A percentile compares a stretch with the other conserved stretches of the same genome.
phyloP scores from a whole-genome alignment of 2,797 vertebrate species.

The Ctenopoma kingsleyae region DNA sequence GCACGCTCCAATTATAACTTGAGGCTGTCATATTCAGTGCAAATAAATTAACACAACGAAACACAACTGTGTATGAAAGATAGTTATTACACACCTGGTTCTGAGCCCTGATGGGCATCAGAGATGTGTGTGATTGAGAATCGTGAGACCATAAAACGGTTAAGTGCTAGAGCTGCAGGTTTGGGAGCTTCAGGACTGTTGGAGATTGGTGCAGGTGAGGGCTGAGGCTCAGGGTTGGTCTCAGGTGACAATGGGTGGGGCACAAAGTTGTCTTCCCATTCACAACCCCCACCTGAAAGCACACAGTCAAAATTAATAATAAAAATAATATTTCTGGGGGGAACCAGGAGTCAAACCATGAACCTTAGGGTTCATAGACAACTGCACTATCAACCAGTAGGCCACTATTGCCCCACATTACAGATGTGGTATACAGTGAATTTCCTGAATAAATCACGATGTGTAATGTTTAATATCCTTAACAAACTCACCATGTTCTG shows the following conservation, averaged over 20 bases:
- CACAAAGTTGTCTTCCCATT: slow-evolving; percentile 84
- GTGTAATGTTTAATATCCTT: not conserved
- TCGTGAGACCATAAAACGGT: slow-evolving; percentile 93
- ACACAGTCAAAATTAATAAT: slow-evolving; percentile 1
- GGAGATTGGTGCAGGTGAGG: slow-evolving; percentile 48
- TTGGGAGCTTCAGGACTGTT: slow-evolving; percentile 78
- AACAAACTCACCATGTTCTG: slow-evolving; percentile 83
- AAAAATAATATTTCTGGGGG: no score
- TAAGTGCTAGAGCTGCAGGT: slow-evolving; percentile 80
- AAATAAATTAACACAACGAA: not conserved
- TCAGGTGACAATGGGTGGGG: slow-evolving; percentile 71
- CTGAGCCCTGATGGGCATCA: slow-evolving; percentile 85
- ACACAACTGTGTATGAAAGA: not conserved
- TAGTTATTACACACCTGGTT: slow-evolving; percentile 83
- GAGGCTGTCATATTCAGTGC: not conserved
- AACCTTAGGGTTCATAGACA: no score
- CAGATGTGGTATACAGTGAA: not conserved
- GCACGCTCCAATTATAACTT: no score
- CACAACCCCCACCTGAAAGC: slow-evolving; percentile 79
- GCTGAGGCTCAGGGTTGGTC: slow-evolving; percentile 41
- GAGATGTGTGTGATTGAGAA: slow-evolving; percentile 97
- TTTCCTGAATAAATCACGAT: not conserved
- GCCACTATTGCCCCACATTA: not conserved
- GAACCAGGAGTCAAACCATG: no score
- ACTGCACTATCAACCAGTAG: no score